phyloP scores from a whole-genome alignment of 2,113 vertebrate species.

The Gymnogyps californianus region DNA sequence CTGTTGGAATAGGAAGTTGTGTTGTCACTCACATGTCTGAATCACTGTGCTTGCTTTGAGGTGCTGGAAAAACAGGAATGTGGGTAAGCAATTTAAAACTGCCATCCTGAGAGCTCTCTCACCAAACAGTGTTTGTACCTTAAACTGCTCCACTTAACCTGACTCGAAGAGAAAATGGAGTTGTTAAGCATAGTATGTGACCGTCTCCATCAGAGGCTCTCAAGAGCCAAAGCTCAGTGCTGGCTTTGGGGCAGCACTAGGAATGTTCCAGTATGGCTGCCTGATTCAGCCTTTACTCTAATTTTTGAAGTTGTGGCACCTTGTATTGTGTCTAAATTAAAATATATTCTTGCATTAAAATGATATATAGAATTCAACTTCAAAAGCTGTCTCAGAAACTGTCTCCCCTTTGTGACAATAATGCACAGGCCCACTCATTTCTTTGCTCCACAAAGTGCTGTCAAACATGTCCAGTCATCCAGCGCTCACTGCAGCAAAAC shows the following conservation, averaged over 20 bases:
- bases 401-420: slow-evolving; percentile 1
- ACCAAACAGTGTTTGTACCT: not conserved
- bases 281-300: not conserved
- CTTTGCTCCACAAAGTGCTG: not conserved
- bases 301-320: not conserved
- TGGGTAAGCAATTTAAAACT: not conserved
- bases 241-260: not conserved
- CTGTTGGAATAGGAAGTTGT: not conserved
- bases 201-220: not conserved
- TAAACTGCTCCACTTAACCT: not conserved
- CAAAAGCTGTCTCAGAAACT: not conserved
- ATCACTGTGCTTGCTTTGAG: not conserved
- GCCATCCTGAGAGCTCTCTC: not conserved
- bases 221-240: not conserved
- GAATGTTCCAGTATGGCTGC: not conserved
- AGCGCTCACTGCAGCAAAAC: not conserved
- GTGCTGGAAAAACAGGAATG: not conserved
- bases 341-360: not conserved
- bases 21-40: not conserved
- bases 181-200: not conserved
- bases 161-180: not conserved
- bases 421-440: not conserved
- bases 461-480: not conserved
- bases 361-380: not conserved
- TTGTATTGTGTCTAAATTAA: not conserved